These are phyloP conservation scores for Balaeniceps rex DNA, from an alignment of 2,113 vertebrate species.

Conservation along the genomic window DNA sequence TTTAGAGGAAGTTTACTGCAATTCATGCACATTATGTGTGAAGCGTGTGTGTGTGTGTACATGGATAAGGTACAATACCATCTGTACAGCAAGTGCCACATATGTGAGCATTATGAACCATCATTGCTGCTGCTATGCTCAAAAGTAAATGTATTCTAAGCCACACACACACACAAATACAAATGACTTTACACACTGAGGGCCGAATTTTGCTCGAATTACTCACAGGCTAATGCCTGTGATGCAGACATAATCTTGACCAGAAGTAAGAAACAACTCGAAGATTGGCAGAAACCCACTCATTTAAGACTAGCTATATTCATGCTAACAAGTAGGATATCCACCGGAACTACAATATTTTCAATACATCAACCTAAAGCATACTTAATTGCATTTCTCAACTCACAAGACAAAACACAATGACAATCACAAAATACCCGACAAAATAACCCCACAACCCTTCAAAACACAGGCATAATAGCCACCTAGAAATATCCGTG, in stretches of 20 bases:
- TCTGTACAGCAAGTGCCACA: constrained; percentile 49
- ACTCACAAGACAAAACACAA: neutral
- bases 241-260: neutral
- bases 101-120: constrained; percentile 30
- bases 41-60: constrained; percentile 15
- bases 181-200: neutral
- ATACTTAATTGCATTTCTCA: neutral
- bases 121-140: constrained; percentile 22
- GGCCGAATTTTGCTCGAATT: neutral
- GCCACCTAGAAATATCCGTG: neutral
- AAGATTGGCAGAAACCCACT: neutral
- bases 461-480: neutral
- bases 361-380: neutral
- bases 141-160: constrained; percentile 20
- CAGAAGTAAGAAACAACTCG: neutral
- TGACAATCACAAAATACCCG: neutral
- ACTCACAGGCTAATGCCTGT: neutral
- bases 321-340: neutral
- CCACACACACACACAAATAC: constrained; percentile 1
- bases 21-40: constrained; percentile 25
- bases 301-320: neutral
- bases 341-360: neutral
- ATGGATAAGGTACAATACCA: constrained; percentile 43
- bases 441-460: neutral
- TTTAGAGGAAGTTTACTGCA: constrained; percentile 22